Evolutionary conservation across 2,797 vertebrate genomes (phyloP), one percentile per base, ranked within the genome.

Genomic region (Oreochromis mossambicus): DNA sequence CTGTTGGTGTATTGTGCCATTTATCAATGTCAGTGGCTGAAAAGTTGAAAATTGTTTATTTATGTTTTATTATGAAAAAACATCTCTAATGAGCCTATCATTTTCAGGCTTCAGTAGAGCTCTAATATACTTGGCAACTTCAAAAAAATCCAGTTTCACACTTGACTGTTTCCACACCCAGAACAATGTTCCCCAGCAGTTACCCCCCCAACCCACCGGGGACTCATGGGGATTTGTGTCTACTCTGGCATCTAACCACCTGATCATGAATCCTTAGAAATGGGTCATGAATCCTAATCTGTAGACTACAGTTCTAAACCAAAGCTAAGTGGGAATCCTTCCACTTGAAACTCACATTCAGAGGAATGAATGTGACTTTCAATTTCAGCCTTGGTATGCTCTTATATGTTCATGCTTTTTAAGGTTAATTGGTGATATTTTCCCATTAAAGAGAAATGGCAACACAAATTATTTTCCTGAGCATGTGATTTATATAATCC

Each of bases 181-280:
- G 34, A 80, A 43, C 80, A 86, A 19, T 48, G 36, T 14, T 81
- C 36, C 51, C 19, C 77, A 7, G 24, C 41, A 36, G 38, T 55
- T 32, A 46, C 36, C 21, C 32, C 36, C 8, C 38, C 56, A 7
- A 19, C 32, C 48, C 50, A 81, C 50, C 2, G 85, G 76, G 80
- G 52, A 80, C 68, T 82, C 76, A 52, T 78, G 19, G 36, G 77
- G 78, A 88, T 89, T 93, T 91, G 41, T 86, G 80, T 88, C 81
- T 83, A 84, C 78, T 90, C 32, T 7, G 81, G 85, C 83, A 66
- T 92, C 83, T 12, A 86, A 92, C 43, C 92, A 94, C 90, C 90
- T 95, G 92, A 94, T 93, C 80, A 73, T 68, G 29, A 92, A 89
- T 91, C 92, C 93, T 88, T 85, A 68, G 86, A 91, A 85, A 78